Evolutionary conservation across 2,797 vertebrate species (phyloP), one percentile per base, ranked within the genome.

Genomic region (Xerus rutilus): DNA sequence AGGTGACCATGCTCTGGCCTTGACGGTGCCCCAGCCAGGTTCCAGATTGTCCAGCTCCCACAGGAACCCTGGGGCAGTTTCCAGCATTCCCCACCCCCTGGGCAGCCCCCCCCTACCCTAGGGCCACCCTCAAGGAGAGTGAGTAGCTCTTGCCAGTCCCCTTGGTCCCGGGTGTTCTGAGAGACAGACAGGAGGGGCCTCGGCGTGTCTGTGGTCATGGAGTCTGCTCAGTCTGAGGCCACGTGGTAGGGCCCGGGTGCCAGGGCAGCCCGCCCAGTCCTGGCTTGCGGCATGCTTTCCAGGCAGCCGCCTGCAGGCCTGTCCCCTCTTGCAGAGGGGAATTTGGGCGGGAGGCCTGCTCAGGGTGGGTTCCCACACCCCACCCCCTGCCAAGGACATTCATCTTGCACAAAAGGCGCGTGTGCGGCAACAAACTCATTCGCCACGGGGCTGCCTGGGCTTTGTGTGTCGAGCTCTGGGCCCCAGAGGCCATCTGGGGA

Each of bases 351-450:
- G 94, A 94, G 98, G 96, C 94, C 81, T 0, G 86, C 96, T 54
- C 97, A 93, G 96, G 79, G 35, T 83, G 97, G 98, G 98, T 99
- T 99, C 99, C 99, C 99, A 99, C 99, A 99, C 98, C 97, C 35
- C 93, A 59, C 77, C 98, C 88, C 97, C 89, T 45, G 89, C 90
- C 76, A 2, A 0, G 65, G 86, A 88, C 74, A 98, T 99, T 99
- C 98, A 98, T 97, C 82, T 23, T 25, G 59, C 23, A 99, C 98
- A 99, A 99, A 98, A 98, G 99, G 99, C 98, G 99, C 98, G 99
- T 99, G 99, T 98, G 99, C n/a, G 30, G 81, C 96, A 98, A 98
- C 98, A 98, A 97, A 98, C 97, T 96, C 98, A 98, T 99, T 99
- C 98, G 98, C 98, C 94, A 98, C 86, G 98, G 96, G 98, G 97